Conservation (phyloP, 2,113 vertebrate genomes). For the Varanus salvator region DNA sequence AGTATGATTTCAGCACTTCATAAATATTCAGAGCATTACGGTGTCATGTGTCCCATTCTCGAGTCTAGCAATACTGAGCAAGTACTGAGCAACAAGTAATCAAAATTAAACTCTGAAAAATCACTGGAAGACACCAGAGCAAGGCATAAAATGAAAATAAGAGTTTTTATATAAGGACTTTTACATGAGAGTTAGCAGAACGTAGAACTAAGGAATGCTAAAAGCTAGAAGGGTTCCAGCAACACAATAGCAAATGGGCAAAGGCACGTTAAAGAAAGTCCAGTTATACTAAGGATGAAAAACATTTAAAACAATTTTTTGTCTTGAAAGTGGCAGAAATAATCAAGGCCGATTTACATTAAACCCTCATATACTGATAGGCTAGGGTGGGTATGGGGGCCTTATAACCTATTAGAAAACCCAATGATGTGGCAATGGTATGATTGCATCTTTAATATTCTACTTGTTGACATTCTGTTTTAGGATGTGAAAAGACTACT, state of each 20-base stretch:
- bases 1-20: conserved; percentile 5
- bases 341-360: neutral
- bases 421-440: neutral
- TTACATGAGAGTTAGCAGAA: neutral
- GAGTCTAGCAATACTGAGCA: neutral
- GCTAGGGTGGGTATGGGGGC: too few relatives aligned
- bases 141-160: neutral
- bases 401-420: neutral
- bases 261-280: neutral
- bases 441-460: neutral
- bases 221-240: neutral
- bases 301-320: neutral
- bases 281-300: neutral
- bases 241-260: neutral
- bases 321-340: neutral
- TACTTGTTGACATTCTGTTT: neutral
- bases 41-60: neutral
- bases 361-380: neutral
- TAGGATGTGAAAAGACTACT: neutral
- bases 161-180: neutral
- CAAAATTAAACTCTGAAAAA: neutral
- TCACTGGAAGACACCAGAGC: neutral
- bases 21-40: neutral
- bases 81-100: neutral
- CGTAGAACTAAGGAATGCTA: neutral